A percentile compares a stretch with the other conserved stretches of the same genome.
These are phyloP conservation scores for Drosophila crucigera DNA, from an alignment of 2,888 invertebrate species.

Conservation along the genomic window DNA sequence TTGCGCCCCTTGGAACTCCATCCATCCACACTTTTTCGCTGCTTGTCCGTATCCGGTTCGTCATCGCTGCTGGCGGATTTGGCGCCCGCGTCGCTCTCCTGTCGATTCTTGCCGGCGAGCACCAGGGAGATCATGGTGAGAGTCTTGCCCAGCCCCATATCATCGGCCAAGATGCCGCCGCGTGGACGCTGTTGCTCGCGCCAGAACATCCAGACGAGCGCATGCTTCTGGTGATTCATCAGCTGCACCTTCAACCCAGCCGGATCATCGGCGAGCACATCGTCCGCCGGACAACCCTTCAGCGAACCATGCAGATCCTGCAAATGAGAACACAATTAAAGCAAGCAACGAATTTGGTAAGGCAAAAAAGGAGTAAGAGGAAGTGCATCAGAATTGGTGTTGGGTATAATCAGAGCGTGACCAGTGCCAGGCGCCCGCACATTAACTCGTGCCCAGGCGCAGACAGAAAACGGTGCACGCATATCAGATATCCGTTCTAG, in stretches of 20 bases:
- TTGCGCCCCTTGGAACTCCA: conserved; percentile 83
- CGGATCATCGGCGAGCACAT: conserved; percentile 87
- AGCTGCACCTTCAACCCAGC: conserved; percentile 88
- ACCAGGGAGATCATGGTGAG: conserved; percentile 92
- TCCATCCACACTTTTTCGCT: conserved; percentile 27
- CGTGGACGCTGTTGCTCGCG: conserved; percentile 93
- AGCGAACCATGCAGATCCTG: conserved; percentile 90
- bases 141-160: conserved; percentile 88
- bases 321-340: not conserved
- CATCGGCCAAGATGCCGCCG: conserved; percentile 93
- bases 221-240: conserved; percentile 94
- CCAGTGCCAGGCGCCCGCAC: conserved; percentile 58
- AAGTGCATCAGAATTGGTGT: conserved; percentile 38
- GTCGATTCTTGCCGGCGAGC: conserved; percentile 86
- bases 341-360: not conserved
- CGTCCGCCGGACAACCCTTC: conserved; percentile 88
- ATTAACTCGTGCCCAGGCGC: conserved; percentile 76
- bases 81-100: conserved; percentile 54
- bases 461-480: conserved; percentile 34
- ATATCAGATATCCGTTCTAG: conserved; percentile 83
- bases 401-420: conserved; percentile 66
- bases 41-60: conserved; percentile 44
- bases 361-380: not conserved
- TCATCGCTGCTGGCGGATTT: conserved; percentile 65
- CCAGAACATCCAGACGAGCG: conserved; percentile 95